Conservation (phyloP, 2,797 vertebrate genomes). For the Anisognathus igniventris region DNA sequence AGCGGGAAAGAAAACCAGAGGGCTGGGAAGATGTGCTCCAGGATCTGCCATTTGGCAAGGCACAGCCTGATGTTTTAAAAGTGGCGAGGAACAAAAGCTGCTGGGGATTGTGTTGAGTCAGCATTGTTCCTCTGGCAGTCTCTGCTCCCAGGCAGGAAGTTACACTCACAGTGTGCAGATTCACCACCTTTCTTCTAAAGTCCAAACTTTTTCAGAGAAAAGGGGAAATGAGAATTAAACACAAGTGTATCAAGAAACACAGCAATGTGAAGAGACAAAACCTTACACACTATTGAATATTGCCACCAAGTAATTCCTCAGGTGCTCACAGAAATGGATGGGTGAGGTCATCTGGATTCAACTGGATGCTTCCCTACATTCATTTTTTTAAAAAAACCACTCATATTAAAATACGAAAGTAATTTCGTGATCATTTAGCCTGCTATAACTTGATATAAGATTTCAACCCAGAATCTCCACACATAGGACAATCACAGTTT, state of each 20-base stretch:
- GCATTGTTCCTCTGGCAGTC: conserved; percentile 34
- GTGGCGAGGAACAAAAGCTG: neutral
- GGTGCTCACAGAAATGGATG: neutral
- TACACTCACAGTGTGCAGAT: neutral
- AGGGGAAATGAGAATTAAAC: conserved; percentile 15
- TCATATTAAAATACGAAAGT: neutral
- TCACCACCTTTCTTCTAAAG: conserved; percentile 30
- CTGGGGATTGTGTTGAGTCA: conserved; percentile 13
- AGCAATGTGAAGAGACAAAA: neutral
- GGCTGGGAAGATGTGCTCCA: neutral
- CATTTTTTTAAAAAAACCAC: neutral
- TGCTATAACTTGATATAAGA: neutral
- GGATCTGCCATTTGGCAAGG: neutral
- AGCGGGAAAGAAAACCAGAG: neutral
- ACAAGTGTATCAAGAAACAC: neutral
- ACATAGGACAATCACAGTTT: neutral
- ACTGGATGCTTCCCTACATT: neutral
- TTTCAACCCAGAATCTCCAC: neutral
- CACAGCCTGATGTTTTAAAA: neutral
- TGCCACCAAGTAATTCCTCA: neutral
- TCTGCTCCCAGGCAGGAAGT: conserved; percentile 38
- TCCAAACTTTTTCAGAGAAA: neutral
- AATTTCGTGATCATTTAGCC: neutral
- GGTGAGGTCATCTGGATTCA: neutral
- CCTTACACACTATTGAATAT: fast-evolving